Conservation (phyloP, 2,888 invertebrate species). For the Pyralis farinalis region DNA sequence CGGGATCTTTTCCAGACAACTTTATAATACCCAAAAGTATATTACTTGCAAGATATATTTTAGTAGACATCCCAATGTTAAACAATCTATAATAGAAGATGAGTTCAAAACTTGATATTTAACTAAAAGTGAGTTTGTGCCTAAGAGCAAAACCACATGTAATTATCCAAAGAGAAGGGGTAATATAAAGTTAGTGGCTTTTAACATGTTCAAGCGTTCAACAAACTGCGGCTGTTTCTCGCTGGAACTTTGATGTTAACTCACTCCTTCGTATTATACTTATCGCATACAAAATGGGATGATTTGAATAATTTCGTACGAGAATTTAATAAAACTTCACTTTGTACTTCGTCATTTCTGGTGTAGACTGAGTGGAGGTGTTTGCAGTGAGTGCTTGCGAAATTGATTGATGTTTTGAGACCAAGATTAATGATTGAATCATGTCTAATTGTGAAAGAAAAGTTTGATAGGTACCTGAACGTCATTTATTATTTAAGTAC, state of each 20-base stretch:
- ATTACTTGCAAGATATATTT: too few relatives aligned
- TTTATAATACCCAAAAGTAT: too few relatives aligned
- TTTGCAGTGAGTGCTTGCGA: constrained; percentile 2
- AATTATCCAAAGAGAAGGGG: constrained; percentile 56
- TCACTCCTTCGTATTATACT: constrained; percentile 41
- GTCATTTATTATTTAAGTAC: too few relatives aligned
- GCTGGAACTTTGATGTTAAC: constrained; percentile 56
- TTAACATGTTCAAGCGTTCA: constrained; percentile 64
- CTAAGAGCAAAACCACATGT: constrained; percentile 37
- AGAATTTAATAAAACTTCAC: constrained; percentile 27
- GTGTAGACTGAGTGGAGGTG: constrained; percentile 3
- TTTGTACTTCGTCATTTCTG: constrained; percentile 17
- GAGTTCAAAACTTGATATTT: constrained; percentile 18
- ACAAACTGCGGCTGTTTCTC: constrained; percentile 58
- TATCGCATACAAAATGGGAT: constrained; percentile 34
- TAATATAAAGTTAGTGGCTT: constrained; percentile 67
- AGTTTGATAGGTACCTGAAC: too few relatives aligned
- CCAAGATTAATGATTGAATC: constrained; percentile 4
- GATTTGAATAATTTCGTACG: constrained; percentile 44
- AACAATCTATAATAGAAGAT: neutral
- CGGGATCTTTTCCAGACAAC: too few relatives aligned
- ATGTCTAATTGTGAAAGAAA: too few relatives aligned
- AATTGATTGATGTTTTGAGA: constrained; percentile 3
- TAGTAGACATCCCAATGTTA: too few relatives aligned
- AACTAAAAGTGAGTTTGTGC: constrained; percentile 18